These are phyloP conservation scores for Scaptomyza hsui DNA, from an alignment of 1,140 invertebrate genomes.

Conservation along the genomic window DNA sequence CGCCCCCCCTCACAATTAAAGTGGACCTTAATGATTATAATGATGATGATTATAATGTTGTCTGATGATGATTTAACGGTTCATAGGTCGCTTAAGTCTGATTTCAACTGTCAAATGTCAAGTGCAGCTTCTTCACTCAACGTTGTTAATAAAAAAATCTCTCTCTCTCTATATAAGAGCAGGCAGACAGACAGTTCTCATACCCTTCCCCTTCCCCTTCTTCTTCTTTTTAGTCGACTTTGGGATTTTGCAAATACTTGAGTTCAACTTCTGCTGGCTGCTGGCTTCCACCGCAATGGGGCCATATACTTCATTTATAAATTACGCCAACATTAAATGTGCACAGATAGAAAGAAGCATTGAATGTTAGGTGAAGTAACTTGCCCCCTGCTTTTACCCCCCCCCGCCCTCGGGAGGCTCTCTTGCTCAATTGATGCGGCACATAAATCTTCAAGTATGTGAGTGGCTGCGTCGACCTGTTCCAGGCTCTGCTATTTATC, in stretches of 20 bases:
- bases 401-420: background rate
- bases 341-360: conserved; percentile 55
- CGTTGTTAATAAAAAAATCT: background rate
- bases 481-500: conserved; percentile 67
- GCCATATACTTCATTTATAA: conserved; percentile 81
- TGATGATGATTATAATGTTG: background rate
- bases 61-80: conserved; percentile 33
- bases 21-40: conserved; percentile 1
- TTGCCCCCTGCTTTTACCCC: background rate
- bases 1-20: background rate
- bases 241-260: conserved; percentile 14
- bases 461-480: conserved; percentile 66
- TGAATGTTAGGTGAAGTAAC: conserved; percentile 33
- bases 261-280: conserved; percentile 23
- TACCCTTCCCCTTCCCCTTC: too few species aligned
- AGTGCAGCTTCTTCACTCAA: conserved; percentile 26
- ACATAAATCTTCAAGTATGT: conserved; percentile 77
- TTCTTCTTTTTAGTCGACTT: conserved; percentile 30
- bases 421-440: conserved; percentile 68
- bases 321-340: conserved; percentile 75
- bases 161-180: too few species aligned
- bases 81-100: conserved; percentile 22
- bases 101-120: conserved; percentile 40
- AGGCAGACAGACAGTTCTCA: conserved; percentile 6
- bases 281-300: conserved; percentile 25